phyloP scores from a whole-genome alignment of 2,113 vertebrate genomes.

The Xenotilapia flavipinnis region DNA sequence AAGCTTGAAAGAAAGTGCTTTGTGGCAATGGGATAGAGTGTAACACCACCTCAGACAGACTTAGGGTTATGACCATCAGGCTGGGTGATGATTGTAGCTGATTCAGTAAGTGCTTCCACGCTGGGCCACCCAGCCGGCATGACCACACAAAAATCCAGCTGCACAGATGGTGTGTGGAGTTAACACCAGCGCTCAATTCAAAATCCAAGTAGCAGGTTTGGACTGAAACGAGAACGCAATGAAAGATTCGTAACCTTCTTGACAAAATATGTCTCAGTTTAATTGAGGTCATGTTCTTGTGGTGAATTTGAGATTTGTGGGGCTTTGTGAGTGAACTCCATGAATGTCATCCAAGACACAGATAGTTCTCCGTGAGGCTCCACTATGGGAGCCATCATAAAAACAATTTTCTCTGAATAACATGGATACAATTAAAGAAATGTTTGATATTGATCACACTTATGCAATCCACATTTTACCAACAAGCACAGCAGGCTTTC shows the following conservation, averaged over 20 bases:
- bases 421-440: not conserved
- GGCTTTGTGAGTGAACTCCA: not conserved
- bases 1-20: slow-evolving; percentile 28
- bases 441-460: not conserved
- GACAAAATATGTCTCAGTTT: slow-evolving; percentile 15
- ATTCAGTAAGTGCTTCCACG: slow-evolving; percentile 49
- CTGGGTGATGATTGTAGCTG: slow-evolving; percentile 37
- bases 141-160: slow-evolving; percentile 35
- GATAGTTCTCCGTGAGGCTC: not conserved
- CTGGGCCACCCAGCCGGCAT: slow-evolving; percentile 51
- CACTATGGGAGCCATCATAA: not conserved
- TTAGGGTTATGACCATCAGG: not conserved
- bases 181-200: not conserved
- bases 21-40: not conserved
- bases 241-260: slow-evolving; percentile 11
- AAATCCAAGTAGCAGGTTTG: not conserved
- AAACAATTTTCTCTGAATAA: not conserved
- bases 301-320: not conserved
- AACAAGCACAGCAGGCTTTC: not conserved
- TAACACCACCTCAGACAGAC: not conserved
- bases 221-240: not conserved
- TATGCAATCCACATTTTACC: not conserved
- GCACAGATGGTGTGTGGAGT: slow-evolving; percentile 11
- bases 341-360: slow-evolving; percentile 1
- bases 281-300: slow-evolving; percentile 31